phyloP scores from a whole-genome alignment of 2,888 invertebrate genomes.

The Drosophila nr. fundita region DNA sequence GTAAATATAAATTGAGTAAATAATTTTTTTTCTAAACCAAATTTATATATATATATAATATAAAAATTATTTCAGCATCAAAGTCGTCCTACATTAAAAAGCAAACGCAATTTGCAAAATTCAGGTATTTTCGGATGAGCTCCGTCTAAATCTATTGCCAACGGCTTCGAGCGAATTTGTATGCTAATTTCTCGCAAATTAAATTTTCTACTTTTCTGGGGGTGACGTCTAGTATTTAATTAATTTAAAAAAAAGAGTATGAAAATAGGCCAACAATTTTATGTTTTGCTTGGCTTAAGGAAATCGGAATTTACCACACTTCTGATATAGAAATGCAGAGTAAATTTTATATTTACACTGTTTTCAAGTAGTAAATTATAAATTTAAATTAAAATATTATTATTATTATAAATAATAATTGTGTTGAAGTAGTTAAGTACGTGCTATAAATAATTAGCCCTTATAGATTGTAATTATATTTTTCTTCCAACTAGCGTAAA shows the following conservation, averaged over 20 bases:
- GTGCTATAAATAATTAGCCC: not conserved
- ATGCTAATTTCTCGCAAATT: not conserved
- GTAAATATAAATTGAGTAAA: not conserved
- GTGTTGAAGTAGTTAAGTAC: not conserved
- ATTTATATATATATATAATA: not conserved
- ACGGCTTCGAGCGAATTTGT: not conserved
- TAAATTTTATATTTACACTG: not conserved
- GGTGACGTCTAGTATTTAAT: not conserved
- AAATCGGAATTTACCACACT: fast-evolving
- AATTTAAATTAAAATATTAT: not conserved
- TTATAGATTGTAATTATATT: not conserved
- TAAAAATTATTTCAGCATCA: not conserved
- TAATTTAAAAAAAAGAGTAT: not conserved
- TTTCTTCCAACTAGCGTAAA: not conserved
- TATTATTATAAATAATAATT: not conserved
- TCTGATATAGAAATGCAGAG: fast-evolving
- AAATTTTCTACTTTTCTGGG: fast-evolving
- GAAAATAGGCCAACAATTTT: not conserved
- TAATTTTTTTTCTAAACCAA: not conserved
- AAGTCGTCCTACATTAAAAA: not conserved
- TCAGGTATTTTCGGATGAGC: not conserved
- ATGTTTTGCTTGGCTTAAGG: not conserved
- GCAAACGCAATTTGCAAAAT: not conserved
- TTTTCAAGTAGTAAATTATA: not conserved
- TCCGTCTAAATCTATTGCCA: not conserved